A percentile compares a stretch with the other conserved stretches of the same genome.
Evolutionary conservation across 2,797 vertebrate genomes (phyloP).

Genomic region (Eulemur coronatus): DNA sequence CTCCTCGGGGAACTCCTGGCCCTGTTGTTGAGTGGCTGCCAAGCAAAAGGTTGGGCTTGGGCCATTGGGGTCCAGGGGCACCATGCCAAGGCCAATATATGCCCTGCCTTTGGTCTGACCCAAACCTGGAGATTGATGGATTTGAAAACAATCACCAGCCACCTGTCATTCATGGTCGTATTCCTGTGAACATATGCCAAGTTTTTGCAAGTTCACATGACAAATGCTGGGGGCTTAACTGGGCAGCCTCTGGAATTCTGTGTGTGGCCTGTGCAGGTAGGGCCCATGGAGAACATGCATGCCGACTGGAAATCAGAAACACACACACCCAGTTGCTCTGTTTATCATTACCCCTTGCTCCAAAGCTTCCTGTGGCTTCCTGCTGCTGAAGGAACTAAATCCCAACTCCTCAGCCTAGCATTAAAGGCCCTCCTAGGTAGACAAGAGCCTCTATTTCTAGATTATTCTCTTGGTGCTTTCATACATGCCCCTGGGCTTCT

Average conservation of each 20-base stretch:
- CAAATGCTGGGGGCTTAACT: not conserved
- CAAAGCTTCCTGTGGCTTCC: not conserved
- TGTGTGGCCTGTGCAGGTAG: not conserved
- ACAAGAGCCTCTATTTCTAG: not conserved
- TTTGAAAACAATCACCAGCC: constrained; percentile 5
- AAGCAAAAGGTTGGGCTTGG: not conserved
- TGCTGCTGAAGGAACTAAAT: not conserved
- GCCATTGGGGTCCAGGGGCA: not conserved
- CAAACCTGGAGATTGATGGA: constrained; percentile 1
- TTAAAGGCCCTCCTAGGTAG: not conserved
- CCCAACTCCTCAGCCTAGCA: not conserved
- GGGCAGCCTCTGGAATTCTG: not conserved
- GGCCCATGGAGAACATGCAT: not conserved
- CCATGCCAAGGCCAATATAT: not conserved
- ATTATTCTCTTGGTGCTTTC: not conserved
- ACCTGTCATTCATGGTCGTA: not conserved
- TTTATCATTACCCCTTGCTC: not conserved
- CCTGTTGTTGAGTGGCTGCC: not conserved
- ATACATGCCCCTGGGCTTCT: not conserved
- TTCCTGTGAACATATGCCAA: constrained; percentile 49
- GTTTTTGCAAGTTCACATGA: constrained; percentile 54
- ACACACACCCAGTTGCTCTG: not conserved
- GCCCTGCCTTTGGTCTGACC: constrained; percentile 7
- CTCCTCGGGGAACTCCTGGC: not conserved
- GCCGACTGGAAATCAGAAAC: not conserved